Evolutionary conservation across 2,113 vertebrate genomes (phyloP).

Genomic region (Oreotrochilus melanogaster): DNA sequence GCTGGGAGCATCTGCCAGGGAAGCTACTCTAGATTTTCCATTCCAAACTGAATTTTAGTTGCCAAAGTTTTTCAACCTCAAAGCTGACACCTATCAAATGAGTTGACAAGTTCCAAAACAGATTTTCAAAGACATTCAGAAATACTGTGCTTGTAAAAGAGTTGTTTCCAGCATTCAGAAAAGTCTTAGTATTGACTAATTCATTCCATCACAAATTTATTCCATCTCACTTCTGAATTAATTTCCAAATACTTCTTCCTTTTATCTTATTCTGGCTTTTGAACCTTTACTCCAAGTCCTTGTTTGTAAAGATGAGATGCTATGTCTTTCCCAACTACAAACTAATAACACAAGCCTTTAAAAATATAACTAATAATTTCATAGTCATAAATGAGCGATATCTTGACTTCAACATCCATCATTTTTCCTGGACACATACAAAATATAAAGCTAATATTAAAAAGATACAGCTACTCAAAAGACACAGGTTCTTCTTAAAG

Average conservation of each 20-base stretch:
- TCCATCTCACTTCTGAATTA: not conserved
- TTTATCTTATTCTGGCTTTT: not conserved
- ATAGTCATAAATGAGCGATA: not conserved
- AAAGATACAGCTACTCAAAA: not conserved
- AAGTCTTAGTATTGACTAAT: not conserved
- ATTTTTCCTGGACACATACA: not conserved
- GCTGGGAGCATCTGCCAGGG: constrained; percentile 24
- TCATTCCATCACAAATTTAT: not conserved
- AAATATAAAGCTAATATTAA: not conserved
- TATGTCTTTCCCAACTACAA: not conserved
- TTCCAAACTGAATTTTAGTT: constrained; percentile 29
- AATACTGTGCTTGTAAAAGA: not conserved
- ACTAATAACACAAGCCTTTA: not conserved
- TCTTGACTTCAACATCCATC: not conserved
- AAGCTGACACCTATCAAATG: constrained; percentile 21
- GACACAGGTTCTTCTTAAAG: not conserved
- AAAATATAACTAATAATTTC: not conserved
- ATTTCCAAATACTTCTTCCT: not conserved
- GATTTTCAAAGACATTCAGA: constrained; percentile 9
- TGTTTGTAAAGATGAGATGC: not conserved
- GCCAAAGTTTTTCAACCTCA: constrained; percentile 36
- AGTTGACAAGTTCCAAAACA: not conserved
- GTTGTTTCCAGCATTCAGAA: not conserved
- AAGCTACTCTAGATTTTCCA: constrained; percentile 38
- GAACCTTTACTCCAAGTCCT: not conserved